phyloP scores from a whole-genome alignment of 2,888 invertebrate genomes.

The Atrina japonica region DNA sequence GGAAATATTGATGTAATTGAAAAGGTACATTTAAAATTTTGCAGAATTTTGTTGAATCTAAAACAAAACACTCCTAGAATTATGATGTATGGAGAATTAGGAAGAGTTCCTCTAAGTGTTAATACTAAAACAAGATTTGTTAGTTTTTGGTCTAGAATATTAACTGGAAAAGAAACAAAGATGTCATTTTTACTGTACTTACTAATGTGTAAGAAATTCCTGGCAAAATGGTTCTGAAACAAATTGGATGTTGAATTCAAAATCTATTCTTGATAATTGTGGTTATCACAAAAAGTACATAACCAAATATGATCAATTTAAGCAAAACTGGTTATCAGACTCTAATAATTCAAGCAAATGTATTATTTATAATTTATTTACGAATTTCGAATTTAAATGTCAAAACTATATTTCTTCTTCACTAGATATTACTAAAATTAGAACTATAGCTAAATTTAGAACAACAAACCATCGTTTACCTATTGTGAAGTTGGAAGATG shows the following conservation, averaged over 20 bases:
- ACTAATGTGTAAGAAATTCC: neutral
- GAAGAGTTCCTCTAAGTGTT: neutral
- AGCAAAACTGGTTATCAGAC: neutral
- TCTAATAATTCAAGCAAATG: neutral
- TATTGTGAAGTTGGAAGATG: too few relatives aligned
- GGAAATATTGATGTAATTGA: neutral
- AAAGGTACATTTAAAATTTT: constrained; percentile 1
- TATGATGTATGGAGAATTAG: constrained; percentile 11
- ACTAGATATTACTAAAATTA: too few relatives aligned
- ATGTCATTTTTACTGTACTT: neutral
- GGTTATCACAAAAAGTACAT: neutral
- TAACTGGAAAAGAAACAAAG: neutral
- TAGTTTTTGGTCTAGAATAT: neutral
- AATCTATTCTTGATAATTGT: neutral
- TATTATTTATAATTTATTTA: too few relatives aligned
- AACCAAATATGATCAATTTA: neutral
- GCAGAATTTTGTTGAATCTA: neutral
- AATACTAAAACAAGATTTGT: neutral
- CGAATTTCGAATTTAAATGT: too few relatives aligned
- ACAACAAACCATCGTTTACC: too few relatives aligned
- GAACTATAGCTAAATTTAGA: too few relatives aligned
- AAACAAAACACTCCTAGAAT: neutral
- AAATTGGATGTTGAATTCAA: neutral
- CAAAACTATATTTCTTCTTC: too few relatives aligned
- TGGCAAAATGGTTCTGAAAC: neutral